Evolutionary conservation across 2,888 invertebrate species (phyloP).

Genomic region (Galerucella calmariensis): DNA sequence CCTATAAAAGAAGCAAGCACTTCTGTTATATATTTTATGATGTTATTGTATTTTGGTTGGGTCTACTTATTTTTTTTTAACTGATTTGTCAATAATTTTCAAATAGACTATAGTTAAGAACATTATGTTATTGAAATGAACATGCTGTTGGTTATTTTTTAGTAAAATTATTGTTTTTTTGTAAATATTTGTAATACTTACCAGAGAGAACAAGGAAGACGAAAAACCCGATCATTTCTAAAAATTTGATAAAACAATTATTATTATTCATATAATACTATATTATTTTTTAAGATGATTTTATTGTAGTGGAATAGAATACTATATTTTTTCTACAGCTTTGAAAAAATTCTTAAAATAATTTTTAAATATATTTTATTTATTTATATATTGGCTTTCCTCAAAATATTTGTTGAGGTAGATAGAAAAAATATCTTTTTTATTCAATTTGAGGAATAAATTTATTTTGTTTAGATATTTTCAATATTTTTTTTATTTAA

Average conservation of each 20-base stretch:
- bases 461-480: no score
- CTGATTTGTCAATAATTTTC: background rate
- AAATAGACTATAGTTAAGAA: background rate
- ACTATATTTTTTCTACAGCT: background rate
- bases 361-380: no score
- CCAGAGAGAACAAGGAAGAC: conserved; percentile 14
- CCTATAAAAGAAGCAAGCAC: no score
- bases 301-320: background rate
- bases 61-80: no score
- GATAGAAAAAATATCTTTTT: no score
- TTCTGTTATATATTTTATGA: no score
- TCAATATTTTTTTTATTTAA: no score
- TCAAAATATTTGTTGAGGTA: no score
- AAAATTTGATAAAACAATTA: background rate
- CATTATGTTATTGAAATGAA: background rate
- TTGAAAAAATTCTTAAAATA: background rate
- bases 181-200: background rate
- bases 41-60: no score
- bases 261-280: background rate
- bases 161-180: background rate
- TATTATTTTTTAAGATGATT: background rate
- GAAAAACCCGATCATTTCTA: conserved; percentile 26
- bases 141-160: background rate
- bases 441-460: no score
- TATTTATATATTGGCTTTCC: no score